A percentile compares a stretch with the other conserved stretches of the same genome.
Conservation (phyloP, 2,797 vertebrate genomes). For the Mionectes olivaceus region DNA sequence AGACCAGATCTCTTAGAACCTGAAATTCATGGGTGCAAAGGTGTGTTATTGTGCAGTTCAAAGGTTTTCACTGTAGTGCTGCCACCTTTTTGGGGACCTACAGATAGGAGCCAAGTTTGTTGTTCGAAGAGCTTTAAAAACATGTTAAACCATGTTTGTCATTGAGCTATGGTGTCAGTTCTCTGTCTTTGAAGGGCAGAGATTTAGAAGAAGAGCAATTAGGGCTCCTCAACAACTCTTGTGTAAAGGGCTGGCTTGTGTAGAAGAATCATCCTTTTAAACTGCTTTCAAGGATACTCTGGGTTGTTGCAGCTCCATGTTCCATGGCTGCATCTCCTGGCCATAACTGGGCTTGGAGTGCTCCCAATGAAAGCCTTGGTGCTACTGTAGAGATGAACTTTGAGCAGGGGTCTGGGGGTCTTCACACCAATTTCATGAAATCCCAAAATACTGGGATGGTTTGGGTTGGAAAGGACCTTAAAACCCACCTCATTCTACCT, state of each 20-base stretch:
- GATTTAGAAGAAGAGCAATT: not conserved
- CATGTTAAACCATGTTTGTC: not conserved
- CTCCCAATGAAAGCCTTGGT: not conserved
- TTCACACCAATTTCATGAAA: not conserved
- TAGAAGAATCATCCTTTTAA: not conserved
- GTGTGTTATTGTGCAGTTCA: not conserved
- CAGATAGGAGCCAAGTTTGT: fast-evolving
- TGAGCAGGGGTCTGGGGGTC: fast-evolving
- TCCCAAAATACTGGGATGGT: not conserved
- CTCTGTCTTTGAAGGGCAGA: not conserved
- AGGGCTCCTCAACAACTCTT: not conserved
- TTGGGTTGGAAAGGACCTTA: not conserved
- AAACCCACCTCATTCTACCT: fast-evolving
- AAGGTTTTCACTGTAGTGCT: fast-evolving
- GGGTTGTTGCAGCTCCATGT: not conserved
- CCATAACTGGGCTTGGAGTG: not conserved
- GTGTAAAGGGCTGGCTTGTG: not conserved
- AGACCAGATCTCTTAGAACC: not conserved
- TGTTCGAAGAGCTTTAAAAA: not conserved
- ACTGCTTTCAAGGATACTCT: not conserved
- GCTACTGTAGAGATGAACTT: fast-evolving
- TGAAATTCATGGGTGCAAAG: not conserved
- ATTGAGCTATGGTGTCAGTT: not conserved
- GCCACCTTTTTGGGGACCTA: fast-evolving
- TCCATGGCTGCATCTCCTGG: not conserved